Conservation (phyloP, 2,797 vertebrate species). For the Rhabdomys pumilio region DNA sequence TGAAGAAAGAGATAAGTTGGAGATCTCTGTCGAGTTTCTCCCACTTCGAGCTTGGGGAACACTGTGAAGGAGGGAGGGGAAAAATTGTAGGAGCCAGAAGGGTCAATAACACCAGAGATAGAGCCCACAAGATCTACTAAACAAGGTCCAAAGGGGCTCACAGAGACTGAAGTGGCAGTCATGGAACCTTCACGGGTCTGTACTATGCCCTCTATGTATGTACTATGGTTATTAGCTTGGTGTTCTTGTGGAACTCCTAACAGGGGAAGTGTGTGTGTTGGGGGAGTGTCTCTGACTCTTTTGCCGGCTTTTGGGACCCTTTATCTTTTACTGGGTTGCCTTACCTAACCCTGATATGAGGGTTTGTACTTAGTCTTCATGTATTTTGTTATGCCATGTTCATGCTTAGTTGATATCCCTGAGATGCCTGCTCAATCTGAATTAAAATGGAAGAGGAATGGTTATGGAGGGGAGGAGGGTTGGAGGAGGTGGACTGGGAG, state of each 20-base stretch:
- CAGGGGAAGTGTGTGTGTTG: too few species aligned
- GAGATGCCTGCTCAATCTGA: neutral
- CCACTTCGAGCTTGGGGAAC: too few species aligned
- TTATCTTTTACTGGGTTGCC: neutral
- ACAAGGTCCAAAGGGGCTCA: neutral
- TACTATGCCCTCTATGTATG: neutral
- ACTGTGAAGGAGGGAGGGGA: too few species aligned
- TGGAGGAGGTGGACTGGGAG: too few species aligned
- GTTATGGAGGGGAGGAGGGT: too few species aligned
- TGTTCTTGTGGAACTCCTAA: neutral
- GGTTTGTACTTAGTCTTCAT: neutral
- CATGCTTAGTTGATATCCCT: too few species aligned
- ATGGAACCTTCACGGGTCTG: neutral
- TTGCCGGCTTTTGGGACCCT: neutral
- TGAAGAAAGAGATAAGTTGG: neutral
- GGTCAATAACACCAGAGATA: too few species aligned
- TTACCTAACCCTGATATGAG: neutral
- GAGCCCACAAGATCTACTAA: neutral
- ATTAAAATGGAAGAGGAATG: neutral
- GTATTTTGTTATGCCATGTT: neutral
- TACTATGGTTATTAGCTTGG: neutral
- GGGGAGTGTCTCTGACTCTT: neutral
- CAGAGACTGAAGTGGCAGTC: too few species aligned
- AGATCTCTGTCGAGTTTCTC: neutral
- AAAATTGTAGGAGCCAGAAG: neutral